These are phyloP conservation scores for Chromis chromis DNA, from an alignment of 2,797 vertebrate genomes.

Conservation along the genomic window DNA sequence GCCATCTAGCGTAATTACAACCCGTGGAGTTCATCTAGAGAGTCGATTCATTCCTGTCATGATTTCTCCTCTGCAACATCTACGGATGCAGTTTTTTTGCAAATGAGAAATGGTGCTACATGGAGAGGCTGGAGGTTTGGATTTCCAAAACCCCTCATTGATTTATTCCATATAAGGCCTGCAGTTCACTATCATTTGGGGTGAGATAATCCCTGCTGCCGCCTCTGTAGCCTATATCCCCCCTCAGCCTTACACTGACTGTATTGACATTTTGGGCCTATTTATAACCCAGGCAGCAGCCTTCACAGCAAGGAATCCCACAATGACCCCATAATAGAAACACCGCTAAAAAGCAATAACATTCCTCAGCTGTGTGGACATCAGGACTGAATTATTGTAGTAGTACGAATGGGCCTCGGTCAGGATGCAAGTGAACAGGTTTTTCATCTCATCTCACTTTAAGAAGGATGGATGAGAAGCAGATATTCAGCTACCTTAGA, in stretches of 20 bases:
- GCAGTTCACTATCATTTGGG: constrained; percentile 57
- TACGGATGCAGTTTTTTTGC: neutral
- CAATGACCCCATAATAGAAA: constrained; percentile 32
- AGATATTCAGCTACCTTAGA: too few relatives aligned
- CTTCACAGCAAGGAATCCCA: constrained; percentile 42
- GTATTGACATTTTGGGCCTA: constrained; percentile 55
- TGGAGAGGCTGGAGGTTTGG: neutral
- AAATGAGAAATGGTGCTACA: neutral
- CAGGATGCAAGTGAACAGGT: too few relatives aligned
- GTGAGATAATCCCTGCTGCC: constrained; percentile 64
- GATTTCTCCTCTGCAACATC: neutral
- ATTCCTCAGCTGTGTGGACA: constrained; percentile 14
- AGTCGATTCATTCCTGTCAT: neutral
- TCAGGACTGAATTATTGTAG: neutral
- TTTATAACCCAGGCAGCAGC: constrained; percentile 56
- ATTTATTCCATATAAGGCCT: constrained; percentile 54
- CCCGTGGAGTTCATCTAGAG: constrained; percentile 5
- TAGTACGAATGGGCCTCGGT: neutral
- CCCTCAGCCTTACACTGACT: constrained; percentile 16
- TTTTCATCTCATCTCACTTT: neutral
- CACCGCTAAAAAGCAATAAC: neutral
- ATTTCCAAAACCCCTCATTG: constrained; percentile 35
- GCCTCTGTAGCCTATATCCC: constrained; percentile 29
- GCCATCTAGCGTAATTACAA: constrained; percentile 22
- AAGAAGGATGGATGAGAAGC: too few relatives aligned